Percentiles rank a stretch among this genome's conserved stretches.
These are phyloP conservation scores for Hypanus sabinus DNA, from an alignment of 2,113 vertebrate genomes.

Conservation along the genomic window DNA sequence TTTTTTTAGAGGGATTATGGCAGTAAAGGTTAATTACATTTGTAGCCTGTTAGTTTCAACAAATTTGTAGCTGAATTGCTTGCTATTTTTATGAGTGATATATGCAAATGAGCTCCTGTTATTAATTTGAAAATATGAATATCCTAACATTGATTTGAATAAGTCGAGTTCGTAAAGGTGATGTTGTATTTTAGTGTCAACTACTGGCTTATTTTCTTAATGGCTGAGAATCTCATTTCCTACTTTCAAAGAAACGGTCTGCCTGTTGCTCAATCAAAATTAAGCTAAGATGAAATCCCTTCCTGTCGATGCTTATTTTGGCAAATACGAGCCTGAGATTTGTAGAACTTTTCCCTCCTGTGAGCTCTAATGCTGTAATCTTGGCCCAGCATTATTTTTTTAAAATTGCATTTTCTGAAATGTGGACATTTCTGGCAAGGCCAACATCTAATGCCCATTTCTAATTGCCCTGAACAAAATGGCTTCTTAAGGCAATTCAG, in stretches of 20 bases:
- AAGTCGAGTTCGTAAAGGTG: background rate
- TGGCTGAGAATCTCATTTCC: background rate
- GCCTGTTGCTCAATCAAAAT: background rate
- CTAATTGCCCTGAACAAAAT: too few relatives aligned
- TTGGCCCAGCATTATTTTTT: background rate
- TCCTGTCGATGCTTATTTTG: background rate
- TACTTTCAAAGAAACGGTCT: background rate
- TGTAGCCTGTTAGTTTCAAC: background rate
- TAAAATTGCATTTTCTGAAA: too few relatives aligned
- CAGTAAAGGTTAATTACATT: constrained; percentile 33
- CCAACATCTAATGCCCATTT: too few relatives aligned
- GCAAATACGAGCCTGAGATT: background rate
- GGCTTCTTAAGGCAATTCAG: too few relatives aligned
- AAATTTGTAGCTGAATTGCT: background rate
- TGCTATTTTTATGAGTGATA: constrained; percentile 5
- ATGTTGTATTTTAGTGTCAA: background rate
- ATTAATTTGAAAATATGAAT: background rate
- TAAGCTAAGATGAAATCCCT: background rate
- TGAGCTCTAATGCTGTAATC: background rate
- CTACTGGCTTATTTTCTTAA: background rate
- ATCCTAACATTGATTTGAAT: background rate
- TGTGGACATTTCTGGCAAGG: too few relatives aligned
- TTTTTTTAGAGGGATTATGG: background rate
- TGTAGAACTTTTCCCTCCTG: background rate
- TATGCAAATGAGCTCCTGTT: background rate